Percentiles rank a stretch among this genome's conserved stretches.
These are phyloP conservation scores for Liodrosophila aerea DNA, from an alignment of 2,888 invertebrate genomes.

Conservation along the genomic window DNA sequence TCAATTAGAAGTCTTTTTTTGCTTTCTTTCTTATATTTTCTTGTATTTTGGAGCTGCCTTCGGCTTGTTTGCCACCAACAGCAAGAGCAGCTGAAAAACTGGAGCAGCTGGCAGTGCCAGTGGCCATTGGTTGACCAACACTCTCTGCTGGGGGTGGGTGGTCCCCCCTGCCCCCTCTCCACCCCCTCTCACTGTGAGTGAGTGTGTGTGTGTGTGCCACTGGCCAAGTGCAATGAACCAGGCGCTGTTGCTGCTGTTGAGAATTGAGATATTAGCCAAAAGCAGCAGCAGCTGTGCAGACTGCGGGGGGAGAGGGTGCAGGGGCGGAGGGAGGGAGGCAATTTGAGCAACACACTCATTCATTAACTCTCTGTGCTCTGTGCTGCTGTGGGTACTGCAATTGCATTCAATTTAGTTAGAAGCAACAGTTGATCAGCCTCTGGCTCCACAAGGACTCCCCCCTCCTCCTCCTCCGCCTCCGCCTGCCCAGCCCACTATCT, in stretches of 20 bases:
- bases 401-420: constrained; percentile 76
- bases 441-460: constrained; percentile 19
- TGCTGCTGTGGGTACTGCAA: constrained; percentile 51
- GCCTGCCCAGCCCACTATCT: neutral
- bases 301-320: neutral
- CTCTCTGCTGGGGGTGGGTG: constrained; percentile 55
- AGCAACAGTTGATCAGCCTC: constrained; percentile 32
- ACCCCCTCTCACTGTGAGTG: neutral
- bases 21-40: neutral
- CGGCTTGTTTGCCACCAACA: constrained; percentile 53
- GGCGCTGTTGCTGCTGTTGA: constrained; percentile 9
- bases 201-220: neutral
- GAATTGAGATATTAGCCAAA: constrained; percentile 73
- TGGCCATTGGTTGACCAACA: constrained; percentile 2
- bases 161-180: constrained; percentile 21
- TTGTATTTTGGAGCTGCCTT: constrained; percentile 23
- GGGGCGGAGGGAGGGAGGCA: constrained; percentile 40
- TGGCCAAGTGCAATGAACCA: constrained; percentile 58
- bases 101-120: constrained; percentile 42
- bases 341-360: constrained; percentile 77
- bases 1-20: constrained; percentile 65
- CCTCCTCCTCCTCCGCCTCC: neutral
- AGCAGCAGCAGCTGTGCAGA: constrained; percentile 14
- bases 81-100: constrained; percentile 45
- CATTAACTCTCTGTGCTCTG: no score